Evolutionary conservation across 1,140 invertebrate species (phyloP).

Genomic region (Hypothenemus hampei): DNA sequence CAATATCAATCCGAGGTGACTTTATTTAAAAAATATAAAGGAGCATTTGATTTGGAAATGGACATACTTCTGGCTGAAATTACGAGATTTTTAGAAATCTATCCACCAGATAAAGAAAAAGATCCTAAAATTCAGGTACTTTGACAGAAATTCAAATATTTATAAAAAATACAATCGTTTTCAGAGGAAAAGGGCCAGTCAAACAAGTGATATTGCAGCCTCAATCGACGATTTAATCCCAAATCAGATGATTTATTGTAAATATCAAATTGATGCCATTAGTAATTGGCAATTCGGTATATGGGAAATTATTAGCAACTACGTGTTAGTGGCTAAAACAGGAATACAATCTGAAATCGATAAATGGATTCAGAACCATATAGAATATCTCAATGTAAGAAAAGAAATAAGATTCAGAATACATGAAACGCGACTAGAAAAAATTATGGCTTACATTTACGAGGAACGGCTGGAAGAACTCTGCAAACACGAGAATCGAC

Average conservation of each 20-base stretch:
- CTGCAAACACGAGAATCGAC: slow-evolving; percentile 6
- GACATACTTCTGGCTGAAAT: slow-evolving; percentile 29
- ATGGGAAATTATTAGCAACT: slow-evolving; percentile 27
- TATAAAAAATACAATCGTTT: neutral
- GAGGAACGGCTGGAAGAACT: slow-evolving; percentile 29
- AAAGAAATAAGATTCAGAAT: slow-evolving; percentile 12
- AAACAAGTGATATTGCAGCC: slow-evolving; percentile 15
- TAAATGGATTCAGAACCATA: slow-evolving; percentile 25
- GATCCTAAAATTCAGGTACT: slow-evolving; percentile 25
- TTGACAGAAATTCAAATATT: neutral
- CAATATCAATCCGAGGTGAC: slow-evolving; percentile 21
- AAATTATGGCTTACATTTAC: slow-evolving; percentile 24
- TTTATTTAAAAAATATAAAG: slow-evolving; percentile 24
- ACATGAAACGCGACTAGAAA: slow-evolving; percentile 5
- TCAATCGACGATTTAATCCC: slow-evolving; percentile 21
- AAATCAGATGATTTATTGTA: slow-evolving; percentile 26
- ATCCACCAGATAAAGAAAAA: slow-evolving; percentile 24
- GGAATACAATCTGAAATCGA: slow-evolving; percentile 18
- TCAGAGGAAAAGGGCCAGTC: slow-evolving; percentile 26
- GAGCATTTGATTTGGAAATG: slow-evolving; percentile 13
- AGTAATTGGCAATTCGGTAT: slow-evolving; percentile 35
- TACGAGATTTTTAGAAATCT: slow-evolving; percentile 25
- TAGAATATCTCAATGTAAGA: slow-evolving; percentile 12
- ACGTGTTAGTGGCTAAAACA: slow-evolving; percentile 15
- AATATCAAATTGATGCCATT: slow-evolving; percentile 30